Evolutionary conservation across 2,888 invertebrate species (phyloP).

Genomic region (Chrysodeixis includens): DNA sequence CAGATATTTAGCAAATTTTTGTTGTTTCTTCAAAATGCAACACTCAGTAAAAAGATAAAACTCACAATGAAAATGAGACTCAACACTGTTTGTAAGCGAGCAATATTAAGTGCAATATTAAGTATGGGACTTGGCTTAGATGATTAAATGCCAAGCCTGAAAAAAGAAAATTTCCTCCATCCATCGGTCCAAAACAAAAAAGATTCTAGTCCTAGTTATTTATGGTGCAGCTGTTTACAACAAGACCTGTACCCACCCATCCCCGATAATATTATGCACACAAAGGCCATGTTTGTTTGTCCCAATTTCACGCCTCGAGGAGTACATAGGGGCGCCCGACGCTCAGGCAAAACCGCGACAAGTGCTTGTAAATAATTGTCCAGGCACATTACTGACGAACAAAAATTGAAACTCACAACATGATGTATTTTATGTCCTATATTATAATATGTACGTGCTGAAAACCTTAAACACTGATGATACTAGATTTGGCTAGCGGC

Average conservation of each 20-base stretch:
- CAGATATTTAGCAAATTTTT: too few species aligned
- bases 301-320: slow-evolving; percentile 33
- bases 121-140: too few species aligned
- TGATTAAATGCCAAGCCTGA: too few species aligned
- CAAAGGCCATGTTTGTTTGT: slow-evolving; percentile 38
- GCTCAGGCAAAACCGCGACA: slow-evolving; percentile 1
- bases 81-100: too few species aligned
- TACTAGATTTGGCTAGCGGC: too few species aligned
- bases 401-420: background rate
- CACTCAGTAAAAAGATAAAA: too few species aligned
- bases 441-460: too few species aligned
- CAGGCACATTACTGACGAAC: background rate
- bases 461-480: too few species aligned
- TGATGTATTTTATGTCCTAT: too few species aligned
- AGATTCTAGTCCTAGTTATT: slow-evolving; percentile 31
- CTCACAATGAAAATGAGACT: too few species aligned
- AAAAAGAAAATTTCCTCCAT: background rate
- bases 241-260: slow-evolving; percentile 23
- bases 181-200: slow-evolving; percentile 1
- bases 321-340: slow-evolving; percentile 16
- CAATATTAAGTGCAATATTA: too few species aligned
- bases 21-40: too few species aligned
- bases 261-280: slow-evolving; percentile 42
- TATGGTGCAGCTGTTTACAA: slow-evolving; percentile 42
- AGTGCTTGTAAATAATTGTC: slow-evolving; percentile 9